phyloP scores from a whole-genome alignment of 2,113 vertebrate species.

The Rhinolophus ferrumequinum region DNA sequence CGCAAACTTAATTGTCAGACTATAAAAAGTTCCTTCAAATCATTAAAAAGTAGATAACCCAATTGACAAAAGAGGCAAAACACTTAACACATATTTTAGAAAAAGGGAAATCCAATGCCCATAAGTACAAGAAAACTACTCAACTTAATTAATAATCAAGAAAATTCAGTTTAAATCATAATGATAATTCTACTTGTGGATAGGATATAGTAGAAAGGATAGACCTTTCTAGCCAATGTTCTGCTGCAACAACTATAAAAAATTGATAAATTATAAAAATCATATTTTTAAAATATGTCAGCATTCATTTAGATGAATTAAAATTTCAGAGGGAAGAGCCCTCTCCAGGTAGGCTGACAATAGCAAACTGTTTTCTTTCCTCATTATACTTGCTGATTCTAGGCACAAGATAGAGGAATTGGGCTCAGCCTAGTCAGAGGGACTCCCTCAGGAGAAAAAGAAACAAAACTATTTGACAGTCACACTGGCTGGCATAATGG shows the following conservation, averaged over 20 bases:
- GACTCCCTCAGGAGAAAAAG: not conserved
- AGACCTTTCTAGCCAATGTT: not conserved
- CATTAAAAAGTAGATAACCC: not conserved
- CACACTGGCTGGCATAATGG: not conserved
- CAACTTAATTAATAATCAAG: not conserved
- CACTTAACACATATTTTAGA: not conserved
- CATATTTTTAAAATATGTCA: not conserved
- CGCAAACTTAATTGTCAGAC: too few relatives aligned
- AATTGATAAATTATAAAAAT: not conserved
- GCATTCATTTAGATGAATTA: conserved; percentile 14
- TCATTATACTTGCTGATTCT: not conserved
- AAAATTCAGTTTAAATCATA: conserved; percentile 21
- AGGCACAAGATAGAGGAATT: not conserved
- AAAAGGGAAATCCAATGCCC: not conserved
- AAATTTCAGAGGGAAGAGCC: not conserved
- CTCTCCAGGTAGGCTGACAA: not conserved
- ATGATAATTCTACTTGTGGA: not conserved
- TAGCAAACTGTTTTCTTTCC: not conserved
- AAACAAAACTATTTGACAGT: not conserved
- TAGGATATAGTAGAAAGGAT: not conserved
- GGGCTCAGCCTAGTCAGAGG: not conserved
- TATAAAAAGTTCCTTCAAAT: not conserved
- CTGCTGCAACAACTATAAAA: not conserved
- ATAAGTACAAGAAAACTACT: not conserved
- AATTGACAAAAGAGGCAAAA: not conserved